Evolutionary conservation across 2,888 invertebrate genomes (phyloP), one percentile per base, ranked within the genome.

Genomic region (Malachius bipustulatus): DNA sequence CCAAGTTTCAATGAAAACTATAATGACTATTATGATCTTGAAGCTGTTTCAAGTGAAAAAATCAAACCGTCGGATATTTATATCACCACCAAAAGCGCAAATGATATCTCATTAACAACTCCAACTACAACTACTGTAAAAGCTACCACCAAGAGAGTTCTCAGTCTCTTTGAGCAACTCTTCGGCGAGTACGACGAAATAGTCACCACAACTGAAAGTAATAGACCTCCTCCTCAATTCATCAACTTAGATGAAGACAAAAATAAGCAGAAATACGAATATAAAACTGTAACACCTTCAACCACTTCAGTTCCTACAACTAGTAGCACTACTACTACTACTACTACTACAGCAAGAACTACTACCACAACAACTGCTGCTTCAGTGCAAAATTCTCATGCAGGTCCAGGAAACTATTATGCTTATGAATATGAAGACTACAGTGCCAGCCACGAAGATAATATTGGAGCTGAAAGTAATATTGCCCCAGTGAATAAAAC

Each of bases 151-250:
- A 64, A 46, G 45, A 50, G 46, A 49, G 48, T 44, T 40, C 60
- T 51, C 57, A 66, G 59, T 42, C 42, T 63, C 13, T 61, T 64
- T 35, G 63, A 63, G 38, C 62, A 64, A 41, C 41, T 63, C 8
- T 63, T 63, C 42, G 62, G 62, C 3, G 58, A 59, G 10, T 61
- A 61, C 31, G 66, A 66, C 26, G 60, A 59, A 33, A 46, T 36
- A 49, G 60, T 42, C 49, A 57, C 41, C 48, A 57, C 26, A 14
- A 48, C 45, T 16, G 46, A 48, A 35, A 39, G 34, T 26, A 38
- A 44, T 1, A 49, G 42, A 34, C 41, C 47, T 10, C 47, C 50
- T 12, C 42, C 47, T 28, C 35, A 50, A 12, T 51, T 50, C 34
- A 19, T 36, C 13, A 55, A 55, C 30, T 34, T 51, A 15, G 51